These are phyloP conservation scores for Pelecanoides urinatrix DNA, from an alignment of 2,113 vertebrate genomes.

Conservation along the genomic window DNA sequence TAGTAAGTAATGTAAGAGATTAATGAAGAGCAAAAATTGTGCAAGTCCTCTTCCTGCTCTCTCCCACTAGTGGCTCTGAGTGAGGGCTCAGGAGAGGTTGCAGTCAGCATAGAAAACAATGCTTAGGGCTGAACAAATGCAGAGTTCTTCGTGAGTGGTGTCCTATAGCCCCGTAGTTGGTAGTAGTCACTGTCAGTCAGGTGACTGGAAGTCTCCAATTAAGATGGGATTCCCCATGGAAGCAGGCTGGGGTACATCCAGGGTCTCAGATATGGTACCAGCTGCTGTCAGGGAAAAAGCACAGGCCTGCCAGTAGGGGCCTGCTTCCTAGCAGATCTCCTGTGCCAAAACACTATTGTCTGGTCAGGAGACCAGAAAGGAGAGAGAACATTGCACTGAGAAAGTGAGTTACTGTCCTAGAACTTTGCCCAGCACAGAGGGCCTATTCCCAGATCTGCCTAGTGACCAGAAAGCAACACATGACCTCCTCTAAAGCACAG, in stretches of 20 bases:
- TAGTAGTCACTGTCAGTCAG: background rate
- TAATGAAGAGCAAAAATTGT: background rate
- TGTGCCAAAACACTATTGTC: background rate
- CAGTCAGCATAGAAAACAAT: background rate
- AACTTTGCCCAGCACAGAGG: background rate
- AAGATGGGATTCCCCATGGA: background rate
- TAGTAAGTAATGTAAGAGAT: background rate
- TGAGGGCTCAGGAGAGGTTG: background rate
- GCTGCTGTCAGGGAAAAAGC: background rate
- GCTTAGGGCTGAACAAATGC: background rate
- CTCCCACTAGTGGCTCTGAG: background rate
- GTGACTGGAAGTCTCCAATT: background rate
- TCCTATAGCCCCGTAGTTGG: rapidly evolving
- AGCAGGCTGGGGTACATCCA: background rate
- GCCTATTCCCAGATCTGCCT: background rate
- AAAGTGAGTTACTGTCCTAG: background rate
- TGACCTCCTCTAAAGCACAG: background rate
- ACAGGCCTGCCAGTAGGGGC: background rate
- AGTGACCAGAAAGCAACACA: background rate
- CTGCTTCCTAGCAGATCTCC: background rate
- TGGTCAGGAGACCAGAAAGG: background rate
- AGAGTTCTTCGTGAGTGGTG: background rate
- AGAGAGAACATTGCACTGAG: too few species aligned
- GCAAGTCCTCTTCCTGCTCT: background rate
- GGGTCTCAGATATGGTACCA: background rate